Evolutionary conservation across 2,797 vertebrate genomes (phyloP), one percentile per base, ranked within the genome.

Genomic region (Argyrosomus regius): DNA sequence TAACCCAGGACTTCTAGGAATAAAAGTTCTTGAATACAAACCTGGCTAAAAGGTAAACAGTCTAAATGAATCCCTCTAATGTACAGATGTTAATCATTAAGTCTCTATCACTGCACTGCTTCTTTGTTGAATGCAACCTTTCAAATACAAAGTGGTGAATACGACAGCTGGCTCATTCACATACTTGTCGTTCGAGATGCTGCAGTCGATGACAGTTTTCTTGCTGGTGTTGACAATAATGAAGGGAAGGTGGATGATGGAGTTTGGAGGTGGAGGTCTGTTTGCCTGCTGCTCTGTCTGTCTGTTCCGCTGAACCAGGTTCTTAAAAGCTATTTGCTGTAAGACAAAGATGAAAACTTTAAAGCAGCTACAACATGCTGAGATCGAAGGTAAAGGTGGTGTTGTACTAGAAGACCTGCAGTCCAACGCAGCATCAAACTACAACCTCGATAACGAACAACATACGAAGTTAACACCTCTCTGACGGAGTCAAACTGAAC

Each of bases 211-310:
- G 93, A 99, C 98, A 0, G 98, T 99, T 93, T 98, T 99, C 96
- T 99, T 99, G 98, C 98, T 99, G 97, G 98, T 99, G 96, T 98
- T 99, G 87, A 99, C 97, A 41, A 99, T 98, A 80, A 99, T 99
- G 90, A 99, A 99, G 65, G 98, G 98, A 77, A 99, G 95, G 88
- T 98, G 98, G 93, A 99, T 99, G 93, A 98, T 97, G 11, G 98
- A 99, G 94, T 98, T 99, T 81, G 97, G 96, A 20, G 98, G 96
- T 8, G 97, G 98, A 0, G 97, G 95, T 88, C 97, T 93, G 91
- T 96, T 97, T 62, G 97, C 96, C 92, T 98, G 97, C 88, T 98
- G 97, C 71, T 99, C 98, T 45, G 95, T 95, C 77, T 97, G 97
- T 86, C 96, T 96, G 93, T 99, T 99, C 90, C 98, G 91, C 91